Evolutionary conservation across 2,888 invertebrate species (phyloP).

Genomic region (Elaeidobius kamerunicus): DNA sequence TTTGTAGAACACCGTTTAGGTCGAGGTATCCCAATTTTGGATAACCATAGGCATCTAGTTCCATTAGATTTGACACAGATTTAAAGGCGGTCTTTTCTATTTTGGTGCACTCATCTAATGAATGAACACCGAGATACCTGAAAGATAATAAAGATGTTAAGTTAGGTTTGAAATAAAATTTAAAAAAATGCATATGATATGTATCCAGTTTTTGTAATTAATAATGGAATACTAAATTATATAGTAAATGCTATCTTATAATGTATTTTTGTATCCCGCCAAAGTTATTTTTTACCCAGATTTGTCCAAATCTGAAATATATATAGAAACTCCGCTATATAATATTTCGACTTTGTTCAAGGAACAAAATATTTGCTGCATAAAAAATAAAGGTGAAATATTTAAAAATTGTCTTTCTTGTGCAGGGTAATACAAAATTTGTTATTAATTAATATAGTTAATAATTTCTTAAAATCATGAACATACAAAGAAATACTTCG

Average conservation of each 20-base stretch:
- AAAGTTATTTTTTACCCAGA: neutral
- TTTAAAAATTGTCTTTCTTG: no score
- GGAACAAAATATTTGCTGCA: no score
- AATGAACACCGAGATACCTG: constrained; percentile 63
- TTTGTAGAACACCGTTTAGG: constrained; percentile 78
- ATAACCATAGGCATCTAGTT: constrained; percentile 69
- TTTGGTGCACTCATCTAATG: constrained; percentile 66
- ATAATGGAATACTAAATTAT: neutral
- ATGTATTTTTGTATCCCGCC: neutral
- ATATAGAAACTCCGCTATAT: no score
- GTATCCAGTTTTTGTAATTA: neutral
- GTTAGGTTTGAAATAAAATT: no score
- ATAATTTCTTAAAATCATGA: no score
- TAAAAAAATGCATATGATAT: no score
- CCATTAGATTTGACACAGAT: constrained; percentile 65
- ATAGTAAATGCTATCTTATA: neutral
- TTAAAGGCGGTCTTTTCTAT: constrained; percentile 82
- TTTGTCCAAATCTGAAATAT: neutral
- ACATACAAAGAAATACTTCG: no score
- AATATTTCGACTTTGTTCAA: no score
- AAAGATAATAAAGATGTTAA: no score
- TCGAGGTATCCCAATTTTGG: constrained; percentile 82
- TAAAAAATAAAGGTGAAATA: no score
- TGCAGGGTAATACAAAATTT: no score
- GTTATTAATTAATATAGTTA: no score